Conservation (phyloP, 2,797 vertebrate genomes). For the Hippocampus kuda region DNA sequence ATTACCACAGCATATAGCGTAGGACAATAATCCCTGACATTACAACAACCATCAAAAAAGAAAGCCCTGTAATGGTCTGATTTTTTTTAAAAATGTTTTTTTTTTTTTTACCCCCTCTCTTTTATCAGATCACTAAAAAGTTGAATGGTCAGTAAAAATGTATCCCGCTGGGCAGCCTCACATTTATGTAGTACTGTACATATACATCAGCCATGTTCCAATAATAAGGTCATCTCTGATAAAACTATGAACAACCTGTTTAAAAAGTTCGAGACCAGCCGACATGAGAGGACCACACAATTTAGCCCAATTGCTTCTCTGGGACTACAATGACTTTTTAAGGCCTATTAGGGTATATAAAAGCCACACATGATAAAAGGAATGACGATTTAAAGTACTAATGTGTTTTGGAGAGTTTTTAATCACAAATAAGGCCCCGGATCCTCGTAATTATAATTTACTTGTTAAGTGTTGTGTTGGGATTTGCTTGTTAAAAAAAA, state of each 20-base stretch:
- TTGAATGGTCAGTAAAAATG: background rate
- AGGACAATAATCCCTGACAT: background rate
- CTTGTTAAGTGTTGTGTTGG: background rate
- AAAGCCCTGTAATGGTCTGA: background rate
- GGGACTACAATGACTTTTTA: conserved; percentile 1
- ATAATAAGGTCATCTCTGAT: background rate
- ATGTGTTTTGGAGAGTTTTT: background rate
- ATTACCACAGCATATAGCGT: no score
- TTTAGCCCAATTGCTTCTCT: background rate
- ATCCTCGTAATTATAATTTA: background rate
- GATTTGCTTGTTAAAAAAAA: background rate
- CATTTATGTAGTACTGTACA: background rate
- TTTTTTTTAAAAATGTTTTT: background rate
- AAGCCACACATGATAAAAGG: background rate
- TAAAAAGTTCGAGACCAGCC: background rate
- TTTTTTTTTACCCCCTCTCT: background rate
- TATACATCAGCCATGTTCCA: background rate
- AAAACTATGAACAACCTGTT: background rate
- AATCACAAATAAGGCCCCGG: conserved; percentile 1
- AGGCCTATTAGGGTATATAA: background rate
- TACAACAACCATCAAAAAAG: background rate
- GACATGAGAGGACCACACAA: background rate
- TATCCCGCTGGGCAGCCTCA: background rate
- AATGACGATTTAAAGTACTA: background rate
- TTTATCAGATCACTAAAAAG: background rate